Percentiles rank a stretch among this genome's conserved stretches.
These are phyloP conservation scores for Colaptes auratus DNA, from an alignment of 2,113 vertebrate genomes.

Conservation along the genomic window DNA sequence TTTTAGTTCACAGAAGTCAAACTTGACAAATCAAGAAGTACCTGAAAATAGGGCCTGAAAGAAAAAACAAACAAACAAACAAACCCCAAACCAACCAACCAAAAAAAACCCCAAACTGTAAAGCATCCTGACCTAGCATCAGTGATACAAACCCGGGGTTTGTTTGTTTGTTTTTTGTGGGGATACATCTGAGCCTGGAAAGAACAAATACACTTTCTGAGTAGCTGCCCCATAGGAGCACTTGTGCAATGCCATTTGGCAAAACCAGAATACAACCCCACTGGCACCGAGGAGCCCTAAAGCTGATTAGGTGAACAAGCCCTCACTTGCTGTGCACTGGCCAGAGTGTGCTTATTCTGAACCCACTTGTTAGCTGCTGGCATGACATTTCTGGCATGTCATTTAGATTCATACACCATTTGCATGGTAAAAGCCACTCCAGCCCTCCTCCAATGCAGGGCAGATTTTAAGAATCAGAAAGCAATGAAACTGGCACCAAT, in stretches of 20 bases:
- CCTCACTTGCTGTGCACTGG: background rate
- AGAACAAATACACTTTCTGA: background rate
- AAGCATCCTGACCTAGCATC: background rate
- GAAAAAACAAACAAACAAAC: background rate
- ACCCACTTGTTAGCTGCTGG: background rate
- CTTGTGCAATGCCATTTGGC: background rate
- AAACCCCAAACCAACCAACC: too few species aligned
- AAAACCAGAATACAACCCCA: background rate
- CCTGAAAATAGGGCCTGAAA: background rate
- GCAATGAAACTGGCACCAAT: background rate
- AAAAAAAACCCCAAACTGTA: background rate
- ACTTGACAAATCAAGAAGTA: background rate
- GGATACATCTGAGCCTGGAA: background rate
- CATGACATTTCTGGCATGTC: background rate
- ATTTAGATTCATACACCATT: background rate
- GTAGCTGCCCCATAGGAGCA: background rate
- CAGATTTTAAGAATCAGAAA: background rate
- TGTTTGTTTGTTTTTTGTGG: too few species aligned
- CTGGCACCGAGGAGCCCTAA: background rate
- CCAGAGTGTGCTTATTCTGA: background rate
- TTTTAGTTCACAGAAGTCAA: background rate
- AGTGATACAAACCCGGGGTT: background rate
- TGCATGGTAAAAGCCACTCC: background rate
- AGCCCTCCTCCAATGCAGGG: background rate
- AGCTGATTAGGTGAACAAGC: constrained; percentile 14